Conservation (phyloP, 1,140 invertebrate species). For the Bombus soroeensis region DNA sequence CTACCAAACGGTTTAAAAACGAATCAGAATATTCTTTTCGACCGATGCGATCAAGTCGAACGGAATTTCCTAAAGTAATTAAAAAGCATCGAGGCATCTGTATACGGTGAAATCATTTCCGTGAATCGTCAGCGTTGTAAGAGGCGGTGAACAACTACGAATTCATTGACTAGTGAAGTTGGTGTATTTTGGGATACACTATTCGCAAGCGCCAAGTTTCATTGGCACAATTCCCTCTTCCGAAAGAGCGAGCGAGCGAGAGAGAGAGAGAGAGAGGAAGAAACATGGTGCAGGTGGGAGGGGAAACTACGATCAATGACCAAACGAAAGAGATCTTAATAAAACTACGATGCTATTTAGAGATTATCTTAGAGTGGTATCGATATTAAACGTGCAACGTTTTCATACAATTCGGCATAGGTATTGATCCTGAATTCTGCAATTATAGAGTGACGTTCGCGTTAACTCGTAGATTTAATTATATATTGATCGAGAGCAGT, state of each 20-base stretch:
- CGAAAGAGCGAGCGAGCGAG: background rate
- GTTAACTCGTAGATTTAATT: slow-evolving; percentile 49
- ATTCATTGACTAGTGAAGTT: slow-evolving; percentile 52
- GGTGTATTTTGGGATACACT: slow-evolving; percentile 56
- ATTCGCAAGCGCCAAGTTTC: slow-evolving; percentile 43
- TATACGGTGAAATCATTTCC: background rate
- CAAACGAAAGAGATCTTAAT: slow-evolving; percentile 40
- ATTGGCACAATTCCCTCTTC: slow-evolving; percentile 54
- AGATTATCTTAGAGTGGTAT: background rate
- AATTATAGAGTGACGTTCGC: slow-evolving; percentile 25
- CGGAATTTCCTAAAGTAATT: background rate
- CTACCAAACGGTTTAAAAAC: background rate
- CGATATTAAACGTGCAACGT: background rate
- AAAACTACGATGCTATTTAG: slow-evolving; percentile 8
- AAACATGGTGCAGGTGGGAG: background rate
- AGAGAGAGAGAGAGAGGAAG: background rate
- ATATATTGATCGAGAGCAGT: slow-evolving; percentile 35
- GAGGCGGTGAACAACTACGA: slow-evolving; percentile 6
- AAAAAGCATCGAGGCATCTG: background rate
- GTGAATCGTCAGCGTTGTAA: slow-evolving; percentile 7
- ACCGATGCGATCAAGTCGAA: too few species aligned
- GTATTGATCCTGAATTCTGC: slow-evolving; percentile 28
- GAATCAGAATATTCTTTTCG: background rate
- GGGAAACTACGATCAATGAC: slow-evolving; percentile 47
- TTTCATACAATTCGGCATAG: background rate